Evolutionary conservation across 2,113 vertebrate species (phyloP).

Genomic region (Paratilapia polleni): DNA sequence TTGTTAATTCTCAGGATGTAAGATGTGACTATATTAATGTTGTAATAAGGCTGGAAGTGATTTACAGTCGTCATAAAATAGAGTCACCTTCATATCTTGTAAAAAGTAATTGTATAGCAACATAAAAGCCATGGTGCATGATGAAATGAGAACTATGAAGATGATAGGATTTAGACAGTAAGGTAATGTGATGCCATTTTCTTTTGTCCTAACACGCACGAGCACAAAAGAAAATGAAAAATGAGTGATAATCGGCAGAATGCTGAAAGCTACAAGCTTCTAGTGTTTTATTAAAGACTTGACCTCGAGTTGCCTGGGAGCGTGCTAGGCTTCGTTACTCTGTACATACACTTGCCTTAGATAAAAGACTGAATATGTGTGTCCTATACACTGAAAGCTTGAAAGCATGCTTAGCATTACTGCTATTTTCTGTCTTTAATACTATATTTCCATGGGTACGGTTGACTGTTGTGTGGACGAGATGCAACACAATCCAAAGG

Average conservation of each 20-base stretch:
- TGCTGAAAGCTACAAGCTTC: conserved; percentile 19
- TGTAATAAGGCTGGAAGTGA: conserved; percentile 82
- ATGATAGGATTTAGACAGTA: conserved; percentile 11
- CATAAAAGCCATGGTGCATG: conserved; percentile 81
- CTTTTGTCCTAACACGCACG: conserved; percentile 7
- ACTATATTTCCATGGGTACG: conserved; percentile 48
- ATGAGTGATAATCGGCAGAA: conserved; percentile 9
- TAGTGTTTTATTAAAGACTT: conserved; percentile 54
- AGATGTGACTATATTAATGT: conserved; percentile 83
- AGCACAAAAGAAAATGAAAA: not conserved
- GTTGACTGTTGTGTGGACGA: conserved; percentile 53
- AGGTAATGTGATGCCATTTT: conserved; percentile 29
- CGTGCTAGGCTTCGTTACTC: conserved; percentile 45
- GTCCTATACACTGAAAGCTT: conserved; percentile 69
- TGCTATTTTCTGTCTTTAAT: conserved; percentile 51
- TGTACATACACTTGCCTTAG: conserved; percentile 77
- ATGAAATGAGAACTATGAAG: conserved; percentile 42
- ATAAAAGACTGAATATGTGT: conserved; percentile 58
- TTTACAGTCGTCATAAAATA: conserved; percentile 82
- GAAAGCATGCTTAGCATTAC: conserved; percentile 67
- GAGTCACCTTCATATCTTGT: conserved; percentile 85
- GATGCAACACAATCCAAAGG: conserved; percentile 64
- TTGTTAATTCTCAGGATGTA: conserved; percentile 88
- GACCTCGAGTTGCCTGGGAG: conserved; percentile 34
- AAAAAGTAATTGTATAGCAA: conserved; percentile 82